Base-by-base conservation (phyloP, 2,797 vertebrate genomes). In the Cuniculus paca region DNA sequence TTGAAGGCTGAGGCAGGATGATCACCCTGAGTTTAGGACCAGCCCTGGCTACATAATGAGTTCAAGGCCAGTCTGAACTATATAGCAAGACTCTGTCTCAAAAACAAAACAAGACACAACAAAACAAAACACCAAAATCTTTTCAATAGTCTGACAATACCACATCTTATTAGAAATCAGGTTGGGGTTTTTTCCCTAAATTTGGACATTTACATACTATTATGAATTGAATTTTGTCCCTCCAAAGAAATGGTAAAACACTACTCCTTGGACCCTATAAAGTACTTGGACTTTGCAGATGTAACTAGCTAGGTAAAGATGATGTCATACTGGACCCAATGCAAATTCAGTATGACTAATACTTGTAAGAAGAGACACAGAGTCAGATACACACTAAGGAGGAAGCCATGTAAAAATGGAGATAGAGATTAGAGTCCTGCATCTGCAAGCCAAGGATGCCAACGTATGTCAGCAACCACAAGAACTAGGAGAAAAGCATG, bases 161-260 rank as follows among this genome's bases (percentile, higher is more conserved):
- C 10, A 45, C 87, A 24, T 54, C 45, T 92, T 78, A 78, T 63
- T 88, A 22, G 52, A 56, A 88, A 91, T 68, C 4, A 63, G 34
- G 61, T 91, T 50, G 60, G 8, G 26, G n/a, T 79, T 96, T 88
- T 84, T 91, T 60, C 26, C 58, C 72, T 81, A 88, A 91, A 91
- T 88, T 77, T 87, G 52, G 5, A 83, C 42, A 65, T 48, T 88
- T 82, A 82, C 39, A 68, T 86, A 75, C 12, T 87, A 6, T 19
- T 81, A 82, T 31, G n/a, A 24, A 45, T 82, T 90, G 50, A 86
- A 58, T 65, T 80, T 34, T 54, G 5, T 65, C 13, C 20, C 34
- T 56, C 31, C 45, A 90, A 75, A 5, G 36, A 60, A 68, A 90
- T 75, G 36, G 28, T 90, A 72, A 90, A 75, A 16, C 86, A 20